These are phyloP conservation scores for Harpagus bidentatus DNA, from an alignment of 2,113 vertebrate species.

Conservation along the genomic window DNA sequence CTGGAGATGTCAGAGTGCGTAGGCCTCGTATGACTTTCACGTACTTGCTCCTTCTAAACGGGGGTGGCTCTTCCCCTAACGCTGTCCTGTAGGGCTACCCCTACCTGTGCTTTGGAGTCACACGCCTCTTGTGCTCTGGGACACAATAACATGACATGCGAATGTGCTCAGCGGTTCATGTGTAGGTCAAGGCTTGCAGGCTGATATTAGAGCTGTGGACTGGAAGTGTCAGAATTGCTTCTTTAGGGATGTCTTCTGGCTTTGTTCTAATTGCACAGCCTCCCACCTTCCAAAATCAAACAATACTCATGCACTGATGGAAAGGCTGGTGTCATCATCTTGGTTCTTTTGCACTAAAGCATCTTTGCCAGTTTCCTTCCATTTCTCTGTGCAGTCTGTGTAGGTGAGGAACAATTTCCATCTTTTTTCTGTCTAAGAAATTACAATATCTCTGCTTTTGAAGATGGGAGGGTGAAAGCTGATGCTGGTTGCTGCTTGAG, in stretches of 20 bases:
- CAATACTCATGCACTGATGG: background rate
- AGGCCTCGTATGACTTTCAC: background rate
- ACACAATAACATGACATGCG: background rate
- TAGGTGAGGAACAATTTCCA: background rate
- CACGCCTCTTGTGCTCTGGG: background rate
- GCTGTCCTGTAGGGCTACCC: background rate
- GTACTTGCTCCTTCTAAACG: background rate
- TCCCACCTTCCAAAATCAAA: background rate
- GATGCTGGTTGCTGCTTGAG: background rate
- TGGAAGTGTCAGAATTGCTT: background rate
- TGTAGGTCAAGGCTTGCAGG: background rate
- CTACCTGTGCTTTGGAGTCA: background rate
- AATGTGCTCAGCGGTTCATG: background rate
- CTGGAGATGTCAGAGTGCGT: slow-evolving; percentile 90
- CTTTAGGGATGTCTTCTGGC: background rate
- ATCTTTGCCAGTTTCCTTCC: background rate
- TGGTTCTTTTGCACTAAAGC: background rate
- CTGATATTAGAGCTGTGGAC: background rate
- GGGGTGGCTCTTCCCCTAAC: background rate
- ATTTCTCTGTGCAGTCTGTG: background rate
- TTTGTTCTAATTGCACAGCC: background rate
- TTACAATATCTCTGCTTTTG: background rate
- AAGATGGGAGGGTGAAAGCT: background rate
- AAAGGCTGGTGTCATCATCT: background rate
- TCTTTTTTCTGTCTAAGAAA: background rate